Conservation (phyloP, 2,888 invertebrate species). For the Dolichopus griseipennis region DNA sequence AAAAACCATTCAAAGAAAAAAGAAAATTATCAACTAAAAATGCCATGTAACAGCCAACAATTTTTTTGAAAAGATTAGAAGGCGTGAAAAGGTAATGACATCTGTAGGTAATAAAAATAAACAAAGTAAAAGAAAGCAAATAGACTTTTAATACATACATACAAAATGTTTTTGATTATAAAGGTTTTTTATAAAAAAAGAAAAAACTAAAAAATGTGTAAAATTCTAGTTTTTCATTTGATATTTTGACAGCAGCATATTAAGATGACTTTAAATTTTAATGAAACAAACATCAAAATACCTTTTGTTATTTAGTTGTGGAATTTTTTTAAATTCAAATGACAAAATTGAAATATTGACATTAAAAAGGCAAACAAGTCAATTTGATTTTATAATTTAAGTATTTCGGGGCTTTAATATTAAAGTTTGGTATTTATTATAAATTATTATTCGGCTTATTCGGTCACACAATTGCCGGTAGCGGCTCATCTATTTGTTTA, state of each 20-base stretch:
- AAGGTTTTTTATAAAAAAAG: neutral
- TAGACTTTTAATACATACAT: neutral
- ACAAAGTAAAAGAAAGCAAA: neutral
- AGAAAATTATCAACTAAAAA: neutral
- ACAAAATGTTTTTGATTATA: neutral
- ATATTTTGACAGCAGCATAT: neutral
- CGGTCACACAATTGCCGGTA: too few species aligned
- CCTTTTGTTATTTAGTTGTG: too few species aligned
- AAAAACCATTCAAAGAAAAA: neutral
- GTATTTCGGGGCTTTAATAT: too few species aligned
- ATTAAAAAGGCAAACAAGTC: too few species aligned
- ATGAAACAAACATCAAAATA: too few species aligned
- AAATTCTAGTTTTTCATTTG: neutral
- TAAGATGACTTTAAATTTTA: neutral
- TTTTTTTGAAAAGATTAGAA: slow-evolving; percentile 1
- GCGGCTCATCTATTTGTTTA: too few species aligned
- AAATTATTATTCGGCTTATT: too few species aligned
- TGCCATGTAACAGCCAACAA: neutral
- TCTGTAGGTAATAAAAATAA: neutral
- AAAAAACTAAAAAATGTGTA: neutral
- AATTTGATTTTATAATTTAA: too few species aligned
- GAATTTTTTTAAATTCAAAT: too few species aligned
- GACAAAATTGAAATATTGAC: too few species aligned
- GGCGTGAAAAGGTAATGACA: slow-evolving; percentile 1
- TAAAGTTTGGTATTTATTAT: too few species aligned